phyloP scores from a whole-genome alignment of 2,113 vertebrate species.

The Macrotus californicus region DNA sequence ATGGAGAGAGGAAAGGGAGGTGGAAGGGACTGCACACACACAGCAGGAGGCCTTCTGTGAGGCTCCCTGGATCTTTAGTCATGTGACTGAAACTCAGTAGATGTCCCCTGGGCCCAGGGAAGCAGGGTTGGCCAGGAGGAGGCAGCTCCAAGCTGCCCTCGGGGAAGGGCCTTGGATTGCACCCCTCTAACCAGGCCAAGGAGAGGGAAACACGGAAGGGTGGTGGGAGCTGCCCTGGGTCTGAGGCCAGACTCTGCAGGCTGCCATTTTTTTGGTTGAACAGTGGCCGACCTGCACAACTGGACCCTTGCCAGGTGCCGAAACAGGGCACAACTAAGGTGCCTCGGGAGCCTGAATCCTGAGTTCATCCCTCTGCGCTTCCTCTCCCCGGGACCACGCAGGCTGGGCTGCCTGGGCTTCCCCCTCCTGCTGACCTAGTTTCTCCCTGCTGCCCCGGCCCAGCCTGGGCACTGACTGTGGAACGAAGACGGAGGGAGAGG shows the following conservation, averaged over 20 bases:
- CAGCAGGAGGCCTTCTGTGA: fast-evolving
- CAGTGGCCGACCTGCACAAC: background rate
- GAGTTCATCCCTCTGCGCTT: background rate
- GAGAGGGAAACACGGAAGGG: no score
- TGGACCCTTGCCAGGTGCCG: background rate
- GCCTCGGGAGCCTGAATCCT: background rate
- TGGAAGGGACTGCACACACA: background rate
- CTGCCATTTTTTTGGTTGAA: background rate
- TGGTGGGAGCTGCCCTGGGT: fast-evolving
- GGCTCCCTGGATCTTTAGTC: background rate
- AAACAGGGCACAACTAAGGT: background rate
- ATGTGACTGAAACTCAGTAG: fast-evolving
- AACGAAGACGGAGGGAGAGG: background rate
- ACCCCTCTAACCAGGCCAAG: background rate
- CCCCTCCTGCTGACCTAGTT: background rate
- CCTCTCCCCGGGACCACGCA: background rate
- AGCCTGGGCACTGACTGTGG: background rate
- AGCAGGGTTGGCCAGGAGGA: background rate
- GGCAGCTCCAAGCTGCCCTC: background rate
- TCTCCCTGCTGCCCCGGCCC: background rate
- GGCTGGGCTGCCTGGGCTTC: background rate
- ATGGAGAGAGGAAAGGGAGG: background rate
- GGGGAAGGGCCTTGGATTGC: background rate
- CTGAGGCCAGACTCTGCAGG: background rate
- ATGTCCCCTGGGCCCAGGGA: fast-evolving